Base-by-base conservation (phyloP, 2,113 vertebrate genomes). In the Zootoca vivipara region DNA sequence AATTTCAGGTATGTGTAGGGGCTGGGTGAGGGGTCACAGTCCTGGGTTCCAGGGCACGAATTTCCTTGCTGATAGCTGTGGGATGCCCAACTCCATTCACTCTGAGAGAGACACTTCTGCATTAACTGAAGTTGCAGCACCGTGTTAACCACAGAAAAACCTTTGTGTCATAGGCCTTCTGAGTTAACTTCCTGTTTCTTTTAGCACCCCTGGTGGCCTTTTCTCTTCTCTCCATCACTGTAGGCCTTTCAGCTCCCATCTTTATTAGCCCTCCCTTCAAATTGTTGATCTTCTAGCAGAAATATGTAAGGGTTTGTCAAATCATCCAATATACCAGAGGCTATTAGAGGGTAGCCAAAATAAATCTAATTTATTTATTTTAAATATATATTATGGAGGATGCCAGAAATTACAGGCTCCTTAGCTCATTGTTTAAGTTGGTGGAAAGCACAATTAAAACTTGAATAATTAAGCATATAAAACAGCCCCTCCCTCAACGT, bases 1-100 rank as follows among this genome's bases (percentile, higher is more conserved):
- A 95, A 82, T 91, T 92, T 91, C 88, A 96, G 90, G 93, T 94
- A 90, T 80, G 6, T 75, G 46, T 2, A 10, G 46, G 46, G 69
- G 1, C 78, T 4, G 78, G 18, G 46, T 67, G 2, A 5, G 58
- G 58, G 58, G 58, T 62, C 35, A 78, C 90, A 7, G 73, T 42
- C 83, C 8, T 92, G n/a, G 8, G 3, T n/a, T 15, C 33, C 24
- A 72, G 16, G 42, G 28, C n/a, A 24, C 10, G 2, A n/a, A 20
- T 2, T 74, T 35, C 33, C 33, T 74, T 74, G 72, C 72, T 38
- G 58, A 62, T 62, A 62, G 18, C 13, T 15, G 18, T 62, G 58
- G 58, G 58, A 5, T 62, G 18, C 58, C 58, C 58, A 62, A 18
- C 18, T 15, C 58, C 58, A 62, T 15, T 62, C 58, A 62, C 70